Evolutionary conservation across 2,888 invertebrate genomes (phyloP).

Genomic region (Galerucella nymphaeae): DNA sequence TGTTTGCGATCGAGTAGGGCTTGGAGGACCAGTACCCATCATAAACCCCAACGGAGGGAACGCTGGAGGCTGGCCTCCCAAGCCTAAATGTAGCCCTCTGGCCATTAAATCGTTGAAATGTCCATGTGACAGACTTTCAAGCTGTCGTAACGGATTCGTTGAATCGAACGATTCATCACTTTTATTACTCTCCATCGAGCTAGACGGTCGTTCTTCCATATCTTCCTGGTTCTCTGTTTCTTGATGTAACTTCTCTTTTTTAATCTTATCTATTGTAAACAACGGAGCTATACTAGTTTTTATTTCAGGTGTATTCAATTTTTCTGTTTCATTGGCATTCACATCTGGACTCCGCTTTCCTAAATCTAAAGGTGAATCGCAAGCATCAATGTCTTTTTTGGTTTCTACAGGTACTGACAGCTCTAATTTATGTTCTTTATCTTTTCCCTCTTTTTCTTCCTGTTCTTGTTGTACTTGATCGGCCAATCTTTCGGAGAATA

Average conservation of each 20-base stretch:
- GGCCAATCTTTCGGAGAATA: slow-evolving; percentile 57
- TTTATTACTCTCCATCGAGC: slow-evolving; percentile 69
- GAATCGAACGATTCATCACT: slow-evolving; percentile 72
- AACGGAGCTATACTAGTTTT: slow-evolving; percentile 64
- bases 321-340: slow-evolving; percentile 63
- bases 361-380: slow-evolving; percentile 62
- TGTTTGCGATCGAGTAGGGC: slow-evolving; percentile 71
- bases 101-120: slow-evolving; percentile 72
- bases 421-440: slow-evolving; percentile 43
- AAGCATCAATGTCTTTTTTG: slow-evolving; percentile 47
- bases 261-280: slow-evolving; percentile 62
- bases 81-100: slow-evolving; percentile 62
- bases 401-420: slow-evolving; percentile 42
- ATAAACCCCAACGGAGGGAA: slow-evolving; percentile 66
- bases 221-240: slow-evolving; percentile 59
- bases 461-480: slow-evolving; percentile 49
- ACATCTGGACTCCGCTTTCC: slow-evolving; percentile 65
- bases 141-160: slow-evolving; percentile 78
- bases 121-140: slow-evolving; percentile 84
- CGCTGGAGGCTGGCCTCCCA: slow-evolving; percentile 61
- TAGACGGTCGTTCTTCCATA: slow-evolving; percentile 65
- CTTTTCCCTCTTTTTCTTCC: slow-evolving; percentile 45
- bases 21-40: slow-evolving; percentile 69
- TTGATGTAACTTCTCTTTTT: slow-evolving; percentile 61
- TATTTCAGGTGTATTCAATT: slow-evolving; percentile 58